phyloP scores from a whole-genome alignment of 2,888 invertebrate species.

The Eupithecia abbreviata region DNA sequence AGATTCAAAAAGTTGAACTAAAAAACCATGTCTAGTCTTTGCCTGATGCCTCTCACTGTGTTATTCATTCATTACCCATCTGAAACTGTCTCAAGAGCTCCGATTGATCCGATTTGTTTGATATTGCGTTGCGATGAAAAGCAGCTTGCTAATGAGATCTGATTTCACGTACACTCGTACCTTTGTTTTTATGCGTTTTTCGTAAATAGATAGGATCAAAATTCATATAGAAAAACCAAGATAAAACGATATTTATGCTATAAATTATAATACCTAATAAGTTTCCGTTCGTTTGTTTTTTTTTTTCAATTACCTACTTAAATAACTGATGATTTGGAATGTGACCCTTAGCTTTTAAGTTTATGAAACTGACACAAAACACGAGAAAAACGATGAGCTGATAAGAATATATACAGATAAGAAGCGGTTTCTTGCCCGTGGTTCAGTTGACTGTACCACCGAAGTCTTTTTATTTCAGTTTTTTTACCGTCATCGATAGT shows the following conservation, averaged over 20 bases:
- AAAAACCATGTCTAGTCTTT: neutral
- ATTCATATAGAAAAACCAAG: neutral
- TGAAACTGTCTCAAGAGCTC: conserved; percentile 21
- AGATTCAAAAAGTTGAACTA: too few species aligned
- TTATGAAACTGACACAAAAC: neutral
- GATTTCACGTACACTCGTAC: neutral
- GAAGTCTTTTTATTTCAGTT: neutral
- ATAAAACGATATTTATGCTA: neutral
- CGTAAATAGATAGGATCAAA: neutral
- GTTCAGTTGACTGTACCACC: neutral
- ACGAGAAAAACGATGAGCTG: neutral
- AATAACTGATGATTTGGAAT: neutral
- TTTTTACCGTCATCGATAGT: neutral
- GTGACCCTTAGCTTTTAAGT: neutral
- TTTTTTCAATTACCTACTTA: neutral
- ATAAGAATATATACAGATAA: too few species aligned
- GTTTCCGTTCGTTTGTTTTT: neutral
- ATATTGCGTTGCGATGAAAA: conserved; percentile 17
- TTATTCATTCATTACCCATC: conserved; percentile 28
- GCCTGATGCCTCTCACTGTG: conserved; percentile 6
- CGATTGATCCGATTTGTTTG: conserved; percentile 29
- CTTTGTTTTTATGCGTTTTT: neutral
- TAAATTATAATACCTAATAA: neutral
- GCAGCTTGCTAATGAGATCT: conserved; percentile 10
- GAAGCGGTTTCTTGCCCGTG: neutral